Percentiles rank a stretch among this genome's conserved stretches.
Conservation (phyloP, 2,797 vertebrate species). For the Fratercula arctica region DNA sequence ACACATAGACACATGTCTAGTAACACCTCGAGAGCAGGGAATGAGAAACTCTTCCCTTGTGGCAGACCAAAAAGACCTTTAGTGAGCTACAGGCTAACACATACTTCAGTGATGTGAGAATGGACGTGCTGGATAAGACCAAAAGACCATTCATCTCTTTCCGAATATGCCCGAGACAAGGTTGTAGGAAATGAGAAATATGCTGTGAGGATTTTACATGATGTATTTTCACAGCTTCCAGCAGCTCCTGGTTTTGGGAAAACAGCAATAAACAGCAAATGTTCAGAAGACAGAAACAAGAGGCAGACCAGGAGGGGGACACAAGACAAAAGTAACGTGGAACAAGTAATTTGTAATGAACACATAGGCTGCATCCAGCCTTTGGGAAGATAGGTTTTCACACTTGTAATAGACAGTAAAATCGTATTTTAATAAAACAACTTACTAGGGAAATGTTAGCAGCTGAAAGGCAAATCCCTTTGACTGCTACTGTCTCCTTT, state of each 20-base stretch:
- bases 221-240: neutral
- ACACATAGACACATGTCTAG: neutral
- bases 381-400: neutral
- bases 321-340: neutral
- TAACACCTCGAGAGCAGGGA: neutral
- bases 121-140: neutral
- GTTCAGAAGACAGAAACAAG: neutral
- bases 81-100: neutral
- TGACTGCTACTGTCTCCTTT: neutral
- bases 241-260: neutral
- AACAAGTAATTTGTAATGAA: neutral
- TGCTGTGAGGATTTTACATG: neutral
- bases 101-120: neutral
- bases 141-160: neutral
- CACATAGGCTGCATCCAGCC: neutral
- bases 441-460: neutral
- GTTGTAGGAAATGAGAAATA: neutral
- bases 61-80: neutral
- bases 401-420: neutral
- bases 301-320: fast-evolving
- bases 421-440: neutral
- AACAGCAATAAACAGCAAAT: neutral
- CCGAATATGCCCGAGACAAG: neutral
- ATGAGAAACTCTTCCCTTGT: neutral
- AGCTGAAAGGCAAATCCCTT: neutral